phyloP scores from a whole-genome alignment of 2,797 vertebrate genomes.

The Gadopsis bispinosus region DNA sequence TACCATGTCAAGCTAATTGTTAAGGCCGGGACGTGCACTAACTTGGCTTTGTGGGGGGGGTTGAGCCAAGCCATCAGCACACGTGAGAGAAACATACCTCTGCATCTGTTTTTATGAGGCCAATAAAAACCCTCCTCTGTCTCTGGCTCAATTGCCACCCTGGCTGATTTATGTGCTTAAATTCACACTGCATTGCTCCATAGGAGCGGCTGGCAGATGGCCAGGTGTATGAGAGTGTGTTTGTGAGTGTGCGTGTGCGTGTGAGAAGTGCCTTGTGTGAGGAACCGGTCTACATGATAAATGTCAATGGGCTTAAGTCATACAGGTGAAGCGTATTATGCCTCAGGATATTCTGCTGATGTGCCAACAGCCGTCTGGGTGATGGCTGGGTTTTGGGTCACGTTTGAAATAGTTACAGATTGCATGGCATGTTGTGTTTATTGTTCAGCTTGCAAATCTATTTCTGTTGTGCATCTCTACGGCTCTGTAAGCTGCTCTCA shows the following conservation, averaged over 20 bases:
- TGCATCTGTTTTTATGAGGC: constrained; percentile 83
- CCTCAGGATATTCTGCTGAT: constrained; percentile 50
- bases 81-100: constrained; percentile 83
- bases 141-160: constrained; percentile 80
- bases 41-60: constrained; percentile 64
- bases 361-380: constrained; percentile 50
- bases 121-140: constrained; percentile 84
- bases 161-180: constrained; percentile 83
- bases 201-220: constrained; percentile 81
- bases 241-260: constrained; percentile 39
- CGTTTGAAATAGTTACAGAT: constrained; percentile 30
- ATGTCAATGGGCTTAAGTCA: constrained; percentile 69
- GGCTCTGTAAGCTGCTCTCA: constrained; percentile 22
- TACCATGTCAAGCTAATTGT: constrained; percentile 76
- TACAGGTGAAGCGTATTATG: constrained; percentile 60
- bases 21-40: constrained; percentile 75
- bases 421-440: constrained; percentile 23
- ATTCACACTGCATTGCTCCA: constrained; percentile 77
- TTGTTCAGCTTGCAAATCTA: constrained; percentile 41
- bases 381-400: constrained; percentile 30
- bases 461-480: constrained; percentile 1
- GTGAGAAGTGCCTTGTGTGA: constrained; percentile 49
- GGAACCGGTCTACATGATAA: constrained; percentile 69
- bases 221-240: constrained; percentile 67
- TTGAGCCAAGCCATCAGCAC: constrained; percentile 69